phyloP scores from a whole-genome alignment of 2,888 invertebrate species.

The Sinohyriopsis cumingii region DNA sequence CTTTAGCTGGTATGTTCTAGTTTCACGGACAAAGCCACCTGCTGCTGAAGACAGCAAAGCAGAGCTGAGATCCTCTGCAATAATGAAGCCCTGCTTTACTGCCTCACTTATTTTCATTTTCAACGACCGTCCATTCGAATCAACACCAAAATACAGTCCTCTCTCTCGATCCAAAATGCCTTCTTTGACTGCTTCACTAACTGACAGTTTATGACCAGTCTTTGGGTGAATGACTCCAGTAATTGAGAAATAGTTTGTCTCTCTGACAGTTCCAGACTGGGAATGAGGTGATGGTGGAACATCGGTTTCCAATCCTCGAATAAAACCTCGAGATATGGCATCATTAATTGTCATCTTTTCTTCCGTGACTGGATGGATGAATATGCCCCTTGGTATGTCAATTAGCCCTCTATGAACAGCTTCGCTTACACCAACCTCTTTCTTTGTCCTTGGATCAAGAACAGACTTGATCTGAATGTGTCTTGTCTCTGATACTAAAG shows the following conservation, averaged over 20 bases:
- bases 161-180: conserved; percentile 80
- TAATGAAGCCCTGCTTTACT: conserved; percentile 83
- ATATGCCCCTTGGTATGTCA: conserved; percentile 79
- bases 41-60: conserved; percentile 90
- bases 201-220: conserved; percentile 88
- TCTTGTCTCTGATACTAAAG: conserved; percentile 61
- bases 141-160: conserved; percentile 75
- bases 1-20: conserved; percentile 61
- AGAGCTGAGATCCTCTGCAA: conserved; percentile 84
- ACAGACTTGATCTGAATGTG: conserved; percentile 63
- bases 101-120: conserved; percentile 87
- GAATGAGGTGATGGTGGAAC: conserved; percentile 83
- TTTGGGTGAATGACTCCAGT: conserved; percentile 89
- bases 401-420: conserved; percentile 88
- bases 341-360: conserved; percentile 84
- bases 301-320: conserved; percentile 86
- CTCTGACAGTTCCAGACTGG: conserved; percentile 74
- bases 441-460: conserved; percentile 71
- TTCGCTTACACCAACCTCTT: conserved; percentile 75
- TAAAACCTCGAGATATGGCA: conserved; percentile 84
- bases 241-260: conserved; percentile 84
- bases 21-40: conserved; percentile 78
- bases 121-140: conserved; percentile 76
- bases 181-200: conserved; percentile 78
- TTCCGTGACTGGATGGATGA: conserved; percentile 83